Base-by-base conservation (phyloP, 2,888 invertebrate species). In the Slavum lentiscoides region DNA sequence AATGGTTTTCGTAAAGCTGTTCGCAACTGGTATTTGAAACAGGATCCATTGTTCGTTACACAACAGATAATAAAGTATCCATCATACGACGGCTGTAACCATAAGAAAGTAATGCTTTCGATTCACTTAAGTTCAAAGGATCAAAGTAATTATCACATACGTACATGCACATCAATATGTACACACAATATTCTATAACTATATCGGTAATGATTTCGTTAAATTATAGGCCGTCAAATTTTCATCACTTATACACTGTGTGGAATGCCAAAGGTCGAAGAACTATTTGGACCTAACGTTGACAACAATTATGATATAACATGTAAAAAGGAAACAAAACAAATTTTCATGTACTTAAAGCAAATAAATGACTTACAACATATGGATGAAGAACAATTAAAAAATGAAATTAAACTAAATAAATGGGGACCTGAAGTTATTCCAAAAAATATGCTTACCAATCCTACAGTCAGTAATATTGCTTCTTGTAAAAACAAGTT, bases 11-110 rank as follows among this genome's bases (percentile, higher is more conserved):
- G 72, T 4, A 74, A 30, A 0, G 43, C 68, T n/a, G 6, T 82
- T 9, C 11, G 9, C 2, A 67, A 66, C 8, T 82, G 82, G 82
- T 82, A 82, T 49, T 61, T 73, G 5, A 39, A 73, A 0, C 69
- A 43, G 61, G 74, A 72, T 61, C 64, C 80, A 1, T 30, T 82
- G 19, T 19, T 43, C 7, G 59, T 66, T 23, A 70, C 74, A n/a
- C 15, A 72, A 70, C 15, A 15, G 11, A 72, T 82, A n/a, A 21
- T 80, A 8, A 70, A 13, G 37, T 17, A 70, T 21, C 21, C 23
- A 2, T 2, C 5, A 0, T 68, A 53, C 59, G 1, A 15, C 7
- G 58, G 64, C n/a, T 21, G 59, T 61, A 66, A 0, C 43, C 82
- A 82, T 30, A 66, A 30, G 30, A 13, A 80, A 15, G 2, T 82